A percentile compares a stretch with the other conserved stretches of the same genome.
phyloP scores from a whole-genome alignment of 1,140 invertebrate species.

The Nephotettix cincticeps region DNA sequence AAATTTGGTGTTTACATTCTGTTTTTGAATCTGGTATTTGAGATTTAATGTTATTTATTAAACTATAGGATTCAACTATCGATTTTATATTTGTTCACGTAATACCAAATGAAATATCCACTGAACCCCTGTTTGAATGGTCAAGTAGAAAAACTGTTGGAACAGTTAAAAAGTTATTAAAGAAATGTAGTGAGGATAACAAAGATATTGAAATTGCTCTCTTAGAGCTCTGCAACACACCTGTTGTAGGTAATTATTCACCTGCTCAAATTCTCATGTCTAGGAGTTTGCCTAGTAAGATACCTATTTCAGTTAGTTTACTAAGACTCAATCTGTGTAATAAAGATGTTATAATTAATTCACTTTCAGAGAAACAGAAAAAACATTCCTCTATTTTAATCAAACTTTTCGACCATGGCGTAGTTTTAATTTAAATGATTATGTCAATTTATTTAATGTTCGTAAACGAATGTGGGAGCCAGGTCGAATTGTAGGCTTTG shows the following conservation, averaged over 20 bases:
- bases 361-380: neutral
- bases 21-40: no score
- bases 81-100: no score
- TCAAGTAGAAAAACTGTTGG: neutral
- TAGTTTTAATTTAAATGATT: neutral
- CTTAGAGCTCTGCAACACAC: neutral
- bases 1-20: no score
- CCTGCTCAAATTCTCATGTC: neutral
- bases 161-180: neutral
- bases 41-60: no score
- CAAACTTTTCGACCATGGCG: neutral
- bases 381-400: neutral
- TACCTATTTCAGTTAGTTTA: neutral
- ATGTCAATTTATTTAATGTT: neutral
- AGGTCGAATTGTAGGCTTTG: neutral
- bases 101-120: no score
- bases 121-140: slow-evolving; percentile 34
- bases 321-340: neutral
- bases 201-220: neutral
- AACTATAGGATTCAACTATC: no score
- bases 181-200: neutral
- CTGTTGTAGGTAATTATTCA: neutral
- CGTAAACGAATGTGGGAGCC: neutral
- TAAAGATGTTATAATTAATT: neutral
- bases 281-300: neutral